A percentile compares a stretch with the other conserved stretches of the same genome.
These are phyloP conservation scores for Microcebus ravelobensis DNA, from an alignment of 2,113 vertebrate genomes.

Conservation along the genomic window DNA sequence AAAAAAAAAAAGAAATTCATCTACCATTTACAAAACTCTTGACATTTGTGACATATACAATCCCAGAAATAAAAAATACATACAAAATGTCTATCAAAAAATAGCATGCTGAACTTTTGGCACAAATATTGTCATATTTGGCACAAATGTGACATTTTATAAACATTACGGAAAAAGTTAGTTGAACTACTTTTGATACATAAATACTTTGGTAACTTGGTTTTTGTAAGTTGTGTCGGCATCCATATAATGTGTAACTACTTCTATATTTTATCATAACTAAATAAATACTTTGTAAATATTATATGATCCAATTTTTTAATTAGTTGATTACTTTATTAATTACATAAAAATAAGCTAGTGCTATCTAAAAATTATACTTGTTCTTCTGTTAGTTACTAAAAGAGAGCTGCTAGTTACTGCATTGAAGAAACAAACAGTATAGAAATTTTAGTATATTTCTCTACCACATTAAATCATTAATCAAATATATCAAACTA, in stretches of 20 bases:
- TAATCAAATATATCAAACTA: too few species aligned
- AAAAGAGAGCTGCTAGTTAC: background rate
- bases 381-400: background rate
- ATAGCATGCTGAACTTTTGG: slow-evolving; percentile 38
- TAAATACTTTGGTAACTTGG: background rate
- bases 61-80: background rate
- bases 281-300: background rate
- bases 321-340: background rate
- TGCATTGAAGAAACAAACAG: background rate
- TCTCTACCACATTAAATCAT: background rate
- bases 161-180: background rate
- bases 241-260: background rate
- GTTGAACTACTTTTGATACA: background rate
- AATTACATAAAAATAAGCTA: background rate
- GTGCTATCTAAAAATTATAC: background rate
- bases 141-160: background rate
- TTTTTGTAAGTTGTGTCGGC: background rate
- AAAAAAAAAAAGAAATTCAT: slow-evolving; percentile 25
- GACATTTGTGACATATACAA: background rate
- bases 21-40: background rate
- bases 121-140: background rate
- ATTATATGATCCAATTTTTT: background rate
- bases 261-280: background rate
- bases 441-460: background rate
- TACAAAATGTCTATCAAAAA: background rate